These are phyloP conservation scores for Dusona sp. DNA, from an alignment of 2,888 invertebrate genomes.

Conservation along the genomic window DNA sequence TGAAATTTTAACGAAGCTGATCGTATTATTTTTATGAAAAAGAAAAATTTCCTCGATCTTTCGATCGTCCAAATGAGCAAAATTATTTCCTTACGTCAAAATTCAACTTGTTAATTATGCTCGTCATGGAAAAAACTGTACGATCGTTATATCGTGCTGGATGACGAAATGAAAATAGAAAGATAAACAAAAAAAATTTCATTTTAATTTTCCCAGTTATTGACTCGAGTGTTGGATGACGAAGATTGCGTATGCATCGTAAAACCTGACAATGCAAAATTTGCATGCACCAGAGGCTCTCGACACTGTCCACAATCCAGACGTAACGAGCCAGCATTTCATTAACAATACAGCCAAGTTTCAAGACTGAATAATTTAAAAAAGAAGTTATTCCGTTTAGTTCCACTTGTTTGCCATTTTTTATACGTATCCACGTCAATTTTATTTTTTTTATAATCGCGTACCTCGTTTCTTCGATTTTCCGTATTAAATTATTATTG, in stretches of 20 bases:
- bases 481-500: constrained; percentile 11
- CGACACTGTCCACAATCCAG: constrained; percentile 17
- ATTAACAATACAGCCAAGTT: constrained; percentile 1
- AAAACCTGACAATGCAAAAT: constrained; percentile 29
- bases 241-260: constrained; percentile 2
- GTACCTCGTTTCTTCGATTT: background rate
- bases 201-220: constrained; percentile 14
- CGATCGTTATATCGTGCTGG: background rate
- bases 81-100: too few species aligned
- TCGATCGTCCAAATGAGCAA: too few species aligned
- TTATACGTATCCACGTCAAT: background rate
- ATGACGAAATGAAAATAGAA: constrained; percentile 37
- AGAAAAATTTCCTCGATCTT: too few species aligned
- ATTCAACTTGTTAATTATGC: background rate
- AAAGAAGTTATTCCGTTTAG: background rate
- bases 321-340: background rate
- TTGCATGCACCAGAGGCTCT: constrained; percentile 30
- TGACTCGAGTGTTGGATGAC: background rate
- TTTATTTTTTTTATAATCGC: background rate
- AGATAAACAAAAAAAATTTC: background rate
- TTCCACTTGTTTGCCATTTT: constrained; percentile 18
- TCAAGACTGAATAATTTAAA: background rate
- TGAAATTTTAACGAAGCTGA: too few species aligned
- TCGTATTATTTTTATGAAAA: too few species aligned
- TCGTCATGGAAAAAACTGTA: background rate